Evolutionary conservation across 2,113 vertebrate genomes (phyloP).

Genomic region (Anolis carolinensis): DNA sequence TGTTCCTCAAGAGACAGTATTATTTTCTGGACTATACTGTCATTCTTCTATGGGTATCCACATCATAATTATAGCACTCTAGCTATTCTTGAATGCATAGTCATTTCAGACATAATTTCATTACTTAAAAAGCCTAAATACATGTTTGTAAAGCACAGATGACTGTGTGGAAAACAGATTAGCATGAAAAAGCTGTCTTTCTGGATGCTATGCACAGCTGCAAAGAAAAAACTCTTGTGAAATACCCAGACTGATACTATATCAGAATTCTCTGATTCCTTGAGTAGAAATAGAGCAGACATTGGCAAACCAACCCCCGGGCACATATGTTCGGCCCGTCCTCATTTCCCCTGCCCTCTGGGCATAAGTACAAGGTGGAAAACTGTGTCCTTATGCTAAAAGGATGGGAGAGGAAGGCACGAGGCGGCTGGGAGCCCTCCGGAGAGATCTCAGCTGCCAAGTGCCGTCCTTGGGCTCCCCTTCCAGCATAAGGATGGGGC

Average conservation of each 20-base stretch:
- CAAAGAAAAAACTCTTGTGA: background rate
- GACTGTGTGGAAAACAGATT: background rate
- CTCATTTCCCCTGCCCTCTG: too few relatives aligned
- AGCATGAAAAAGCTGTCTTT: background rate
- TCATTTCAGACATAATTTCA: constrained; percentile 14
- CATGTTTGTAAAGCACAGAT: background rate
- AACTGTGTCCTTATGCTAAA: too few relatives aligned
- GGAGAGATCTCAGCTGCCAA: too few relatives aligned
- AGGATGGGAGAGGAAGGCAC: too few relatives aligned
- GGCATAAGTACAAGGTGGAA: too few relatives aligned
- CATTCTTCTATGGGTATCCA: background rate
- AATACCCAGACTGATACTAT: background rate
- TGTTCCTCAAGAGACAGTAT: background rate
- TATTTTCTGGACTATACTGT: background rate
- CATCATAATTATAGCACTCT: background rate
- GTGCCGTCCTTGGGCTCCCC: too few relatives aligned
- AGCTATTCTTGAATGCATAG: background rate
- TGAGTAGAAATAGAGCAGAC: background rate
- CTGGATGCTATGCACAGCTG: background rate
- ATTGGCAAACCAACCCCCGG: too few relatives aligned
- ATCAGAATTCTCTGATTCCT: background rate
- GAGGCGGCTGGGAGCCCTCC: too few relatives aligned
- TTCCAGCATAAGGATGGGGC: too few relatives aligned
- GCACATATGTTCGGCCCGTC: too few relatives aligned
- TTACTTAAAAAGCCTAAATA: background rate